Conservation (phyloP, 2,113 vertebrate genomes). For the Sterrhoptilus dennistouni region DNA sequence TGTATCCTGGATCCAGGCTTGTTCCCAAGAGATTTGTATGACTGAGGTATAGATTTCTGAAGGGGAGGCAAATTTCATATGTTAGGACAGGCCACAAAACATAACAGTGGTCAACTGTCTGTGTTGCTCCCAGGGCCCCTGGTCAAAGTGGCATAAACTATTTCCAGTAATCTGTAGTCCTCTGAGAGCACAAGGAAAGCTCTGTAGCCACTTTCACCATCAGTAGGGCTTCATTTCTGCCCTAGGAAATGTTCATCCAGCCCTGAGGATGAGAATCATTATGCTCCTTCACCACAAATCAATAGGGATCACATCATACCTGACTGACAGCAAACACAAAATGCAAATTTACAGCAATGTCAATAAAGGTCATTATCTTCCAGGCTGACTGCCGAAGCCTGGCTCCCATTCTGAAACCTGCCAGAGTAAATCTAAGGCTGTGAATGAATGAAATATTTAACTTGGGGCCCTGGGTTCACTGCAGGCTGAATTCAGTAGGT, state of each 20-base stretch:
- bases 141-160: not conserved
- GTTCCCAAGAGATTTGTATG: constrained; percentile 27
- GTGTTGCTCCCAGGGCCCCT: not conserved
- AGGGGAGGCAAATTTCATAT: constrained; percentile 40
- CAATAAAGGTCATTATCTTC: constrained; percentile 18
- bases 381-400: not conserved
- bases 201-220: not conserved
- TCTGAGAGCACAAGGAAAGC: not conserved
- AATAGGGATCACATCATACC: not conserved
- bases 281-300: not conserved
- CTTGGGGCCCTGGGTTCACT: not conserved
- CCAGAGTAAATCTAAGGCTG: not conserved
- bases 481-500: not conserved
- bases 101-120: constrained; percentile 12
- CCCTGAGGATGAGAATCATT: not conserved
- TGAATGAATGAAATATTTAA: constrained; percentile 21
- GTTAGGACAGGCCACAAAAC: constrained; percentile 49
- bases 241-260: not conserved
- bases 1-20: constrained; percentile 25
- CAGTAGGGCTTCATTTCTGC: not conserved
- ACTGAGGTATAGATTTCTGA: constrained; percentile 54
- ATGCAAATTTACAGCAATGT: not conserved
- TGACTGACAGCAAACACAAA: not conserved
- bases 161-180: not conserved
- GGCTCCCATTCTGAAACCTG: not conserved